phyloP scores from a whole-genome alignment of 1,140 invertebrate genomes.

The Lamellibrachia luymesi region DNA sequence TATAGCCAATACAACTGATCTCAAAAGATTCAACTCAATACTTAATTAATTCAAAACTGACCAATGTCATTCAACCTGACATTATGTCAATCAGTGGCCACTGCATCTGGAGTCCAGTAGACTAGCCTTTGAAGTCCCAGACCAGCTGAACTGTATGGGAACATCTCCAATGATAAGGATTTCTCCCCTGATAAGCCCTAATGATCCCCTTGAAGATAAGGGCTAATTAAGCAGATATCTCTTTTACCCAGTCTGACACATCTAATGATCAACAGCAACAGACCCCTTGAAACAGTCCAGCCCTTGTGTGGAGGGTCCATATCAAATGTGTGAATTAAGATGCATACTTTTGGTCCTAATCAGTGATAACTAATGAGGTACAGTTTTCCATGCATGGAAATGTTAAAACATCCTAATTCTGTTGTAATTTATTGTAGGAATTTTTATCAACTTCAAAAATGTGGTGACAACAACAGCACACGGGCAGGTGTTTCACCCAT shows the following conservation, averaged over 20 bases:
- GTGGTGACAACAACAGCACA: too few relatives aligned
- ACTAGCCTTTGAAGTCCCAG: neutral
- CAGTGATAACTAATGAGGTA: neutral
- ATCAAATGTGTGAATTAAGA: neutral
- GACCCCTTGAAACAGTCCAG: neutral
- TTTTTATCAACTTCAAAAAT: neutral
- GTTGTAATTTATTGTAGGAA: neutral
- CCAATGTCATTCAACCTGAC: neutral
- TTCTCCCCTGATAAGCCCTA: neutral
- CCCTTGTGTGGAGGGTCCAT: neutral
- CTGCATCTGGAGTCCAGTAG: neutral
- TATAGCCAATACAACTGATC: neutral
- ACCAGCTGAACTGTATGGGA: neutral
- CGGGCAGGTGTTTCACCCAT: too few relatives aligned
- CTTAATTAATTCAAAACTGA: neutral
- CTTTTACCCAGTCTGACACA: neutral
- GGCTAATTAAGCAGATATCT: neutral
- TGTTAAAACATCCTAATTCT: neutral
- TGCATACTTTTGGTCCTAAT: neutral
- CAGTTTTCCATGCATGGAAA: neutral
- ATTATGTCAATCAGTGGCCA: neutral
- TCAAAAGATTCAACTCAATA: neutral
- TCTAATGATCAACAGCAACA: neutral
- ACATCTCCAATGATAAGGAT: neutral
- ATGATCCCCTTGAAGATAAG: neutral